Percentiles rank a stretch among this genome's conserved stretches.
These are phyloP conservation scores for Megatriorchis doriae DNA, from an alignment of 2,113 vertebrate species.

Conservation along the genomic window DNA sequence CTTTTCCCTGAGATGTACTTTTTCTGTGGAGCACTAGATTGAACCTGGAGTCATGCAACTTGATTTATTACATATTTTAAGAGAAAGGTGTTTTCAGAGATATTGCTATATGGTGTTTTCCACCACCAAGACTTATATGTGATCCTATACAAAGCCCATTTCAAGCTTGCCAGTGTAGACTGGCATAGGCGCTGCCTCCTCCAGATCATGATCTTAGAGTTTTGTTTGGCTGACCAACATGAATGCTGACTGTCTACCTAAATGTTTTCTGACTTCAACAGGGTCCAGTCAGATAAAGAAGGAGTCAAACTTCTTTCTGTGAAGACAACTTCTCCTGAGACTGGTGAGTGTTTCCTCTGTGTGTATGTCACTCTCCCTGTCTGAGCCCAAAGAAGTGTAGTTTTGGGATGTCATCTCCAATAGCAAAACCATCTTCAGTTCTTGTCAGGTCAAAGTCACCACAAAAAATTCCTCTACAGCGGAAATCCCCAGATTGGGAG, in stretches of 20 bases:
- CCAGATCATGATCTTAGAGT: background rate
- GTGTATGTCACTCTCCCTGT: background rate
- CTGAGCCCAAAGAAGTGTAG: background rate
- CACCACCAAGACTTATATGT: background rate
- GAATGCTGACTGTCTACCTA: background rate
- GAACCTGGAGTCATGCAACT: background rate
- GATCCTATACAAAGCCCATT: background rate
- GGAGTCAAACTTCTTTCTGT: slow-evolving; percentile 80
- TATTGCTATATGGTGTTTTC: background rate
- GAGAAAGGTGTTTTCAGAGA: background rate
- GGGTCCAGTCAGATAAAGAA: slow-evolving; percentile 75
- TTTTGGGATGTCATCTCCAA: background rate
- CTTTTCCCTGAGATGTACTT: background rate
- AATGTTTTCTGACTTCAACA: slow-evolving; percentile 42
- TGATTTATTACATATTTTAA: background rate
- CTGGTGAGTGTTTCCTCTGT: slow-evolving; percentile 62
- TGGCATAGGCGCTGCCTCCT: background rate
- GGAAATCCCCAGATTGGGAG: background rate
- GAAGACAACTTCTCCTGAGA: slow-evolving; percentile 74
- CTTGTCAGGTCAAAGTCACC: background rate
- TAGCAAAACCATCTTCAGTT: background rate
- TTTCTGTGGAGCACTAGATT: background rate
- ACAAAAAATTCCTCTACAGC: background rate
- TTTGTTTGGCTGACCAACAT: background rate
- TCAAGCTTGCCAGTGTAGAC: background rate